phyloP scores from a whole-genome alignment of 2,797 vertebrate species.

The Lepus oiostolus region DNA sequence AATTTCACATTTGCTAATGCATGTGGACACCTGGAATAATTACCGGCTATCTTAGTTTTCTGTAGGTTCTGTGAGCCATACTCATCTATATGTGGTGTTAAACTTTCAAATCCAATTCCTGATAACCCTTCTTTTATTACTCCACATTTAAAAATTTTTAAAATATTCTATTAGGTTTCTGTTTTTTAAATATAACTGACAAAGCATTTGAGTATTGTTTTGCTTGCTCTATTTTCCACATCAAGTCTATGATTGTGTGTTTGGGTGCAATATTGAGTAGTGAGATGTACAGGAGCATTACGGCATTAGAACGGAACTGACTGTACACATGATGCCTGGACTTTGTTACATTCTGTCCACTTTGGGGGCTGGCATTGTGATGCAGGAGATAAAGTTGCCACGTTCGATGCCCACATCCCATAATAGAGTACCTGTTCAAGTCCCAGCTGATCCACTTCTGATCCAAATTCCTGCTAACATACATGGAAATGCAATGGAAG shows the following conservation, averaged over 20 bases:
- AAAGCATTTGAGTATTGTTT: not conserved
- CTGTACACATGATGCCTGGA: not conserved
- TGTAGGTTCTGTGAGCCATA: not conserved
- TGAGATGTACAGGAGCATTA: not conserved
- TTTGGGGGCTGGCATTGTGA: too few species aligned
- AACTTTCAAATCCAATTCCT: not conserved
- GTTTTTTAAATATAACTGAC: not conserved
- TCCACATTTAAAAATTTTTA: not conserved
- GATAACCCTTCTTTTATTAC: not conserved
- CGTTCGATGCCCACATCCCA: too few species aligned
- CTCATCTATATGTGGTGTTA: not conserved
- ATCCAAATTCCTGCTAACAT: too few species aligned
- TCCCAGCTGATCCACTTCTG: too few species aligned
- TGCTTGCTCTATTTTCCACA: not conserved
- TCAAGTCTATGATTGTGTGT: not conserved
- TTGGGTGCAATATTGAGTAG: not conserved
- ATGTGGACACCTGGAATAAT: not conserved
- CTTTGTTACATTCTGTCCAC: not conserved
- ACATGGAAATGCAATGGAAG: too few species aligned
- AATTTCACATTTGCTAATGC: not conserved
- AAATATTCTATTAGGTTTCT: constrained; percentile 10
- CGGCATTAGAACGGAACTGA: not conserved
- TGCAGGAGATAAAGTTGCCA: too few species aligned
- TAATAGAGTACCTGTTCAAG: too few species aligned
- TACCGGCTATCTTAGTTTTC: not conserved